Percentiles rank a stretch among this genome's conserved stretches.
phyloP scores from a whole-genome alignment of 2,888 invertebrate genomes.

The Halictus quadricinctus region DNA sequence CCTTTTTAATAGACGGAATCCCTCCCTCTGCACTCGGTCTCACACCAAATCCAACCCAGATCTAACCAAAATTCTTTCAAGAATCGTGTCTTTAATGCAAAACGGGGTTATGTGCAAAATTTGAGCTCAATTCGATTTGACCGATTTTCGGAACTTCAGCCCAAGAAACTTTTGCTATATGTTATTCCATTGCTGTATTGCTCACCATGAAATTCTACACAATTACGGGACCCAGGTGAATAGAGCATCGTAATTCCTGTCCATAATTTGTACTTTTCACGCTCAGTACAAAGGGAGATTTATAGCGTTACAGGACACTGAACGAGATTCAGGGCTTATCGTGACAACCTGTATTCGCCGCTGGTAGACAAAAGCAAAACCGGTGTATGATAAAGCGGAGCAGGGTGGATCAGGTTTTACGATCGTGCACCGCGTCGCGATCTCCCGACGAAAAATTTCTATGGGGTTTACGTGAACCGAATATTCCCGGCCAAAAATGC shows the following conservation, averaged over 20 bases:
- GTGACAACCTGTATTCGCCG: conserved; percentile 1
- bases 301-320: not conserved
- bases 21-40: too few relatives aligned
- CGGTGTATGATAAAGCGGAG: not conserved
- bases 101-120: too few relatives aligned
- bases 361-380: conserved; percentile 1
- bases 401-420: not conserved
- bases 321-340: conserved; percentile 1
- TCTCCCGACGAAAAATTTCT: conserved; percentile 20
- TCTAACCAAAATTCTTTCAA: too few relatives aligned
- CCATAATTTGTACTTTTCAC: conserved; percentile 2
- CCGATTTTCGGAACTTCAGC: too few relatives aligned
- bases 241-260: not conserved
- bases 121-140: too few relatives aligned
- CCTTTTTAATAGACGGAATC: too few relatives aligned
- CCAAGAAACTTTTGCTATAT: not conserved
- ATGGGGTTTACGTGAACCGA: conserved; percentile 9
- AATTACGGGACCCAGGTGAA: not conserved
- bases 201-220: not conserved
- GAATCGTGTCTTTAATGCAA: too few relatives aligned
- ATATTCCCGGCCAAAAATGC: conserved; percentile 13
- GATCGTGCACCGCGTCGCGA: not conserved
- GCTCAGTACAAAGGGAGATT: not conserved
- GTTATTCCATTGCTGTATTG: not conserved
- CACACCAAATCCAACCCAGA: too few relatives aligned